A percentile compares a stretch with the other conserved stretches of the same genome.
Conservation (phyloP, 2,888 invertebrate species). For the Cepaea hortensis region DNA sequence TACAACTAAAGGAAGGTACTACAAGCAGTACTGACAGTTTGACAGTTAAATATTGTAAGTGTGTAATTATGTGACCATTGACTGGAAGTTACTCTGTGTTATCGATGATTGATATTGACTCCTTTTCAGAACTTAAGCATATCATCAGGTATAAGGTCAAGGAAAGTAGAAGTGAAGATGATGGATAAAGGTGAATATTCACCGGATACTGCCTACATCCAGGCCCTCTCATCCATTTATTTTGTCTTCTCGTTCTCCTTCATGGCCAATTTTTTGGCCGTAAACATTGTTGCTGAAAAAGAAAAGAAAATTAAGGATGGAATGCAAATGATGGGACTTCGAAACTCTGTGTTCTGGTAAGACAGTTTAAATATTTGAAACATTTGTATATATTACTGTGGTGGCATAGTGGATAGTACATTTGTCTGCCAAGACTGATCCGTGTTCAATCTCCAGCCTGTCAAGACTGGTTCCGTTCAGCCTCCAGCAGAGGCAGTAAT, state of each 20-base stretch:
- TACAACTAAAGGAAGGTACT: too few species aligned
- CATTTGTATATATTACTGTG: not conserved
- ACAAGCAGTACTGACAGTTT: too few species aligned
- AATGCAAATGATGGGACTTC: slow-evolving; percentile 89
- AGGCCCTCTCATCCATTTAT: slow-evolving; percentile 83
- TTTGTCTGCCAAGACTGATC: too few species aligned
- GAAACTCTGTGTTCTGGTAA: slow-evolving; percentile 81
- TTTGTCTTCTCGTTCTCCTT: slow-evolving; percentile 87
- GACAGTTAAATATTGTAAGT: too few species aligned
- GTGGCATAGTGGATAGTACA: not conserved
- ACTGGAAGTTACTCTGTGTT: too few species aligned
- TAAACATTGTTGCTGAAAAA: slow-evolving; percentile 89
- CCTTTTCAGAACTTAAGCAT: slow-evolving; percentile 15
- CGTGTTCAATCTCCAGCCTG: too few species aligned
- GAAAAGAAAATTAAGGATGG: slow-evolving; percentile 91
- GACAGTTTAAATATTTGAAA: slow-evolving; percentile 16
- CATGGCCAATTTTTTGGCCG: slow-evolving; percentile 87
- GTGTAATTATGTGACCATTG: too few species aligned
- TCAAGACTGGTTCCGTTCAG: too few species aligned
- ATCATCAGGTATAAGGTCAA: not conserved
- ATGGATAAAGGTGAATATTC: slow-evolving; percentile 67
- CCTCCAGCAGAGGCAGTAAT: too few species aligned
- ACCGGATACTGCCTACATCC: slow-evolving; percentile 76
- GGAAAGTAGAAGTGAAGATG: slow-evolving; percentile 59
- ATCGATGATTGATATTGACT: not conserved